Evolutionary conservation across 1,140 invertebrate species (phyloP).

Genomic region (Pseudachorutes palmiensis): DNA sequence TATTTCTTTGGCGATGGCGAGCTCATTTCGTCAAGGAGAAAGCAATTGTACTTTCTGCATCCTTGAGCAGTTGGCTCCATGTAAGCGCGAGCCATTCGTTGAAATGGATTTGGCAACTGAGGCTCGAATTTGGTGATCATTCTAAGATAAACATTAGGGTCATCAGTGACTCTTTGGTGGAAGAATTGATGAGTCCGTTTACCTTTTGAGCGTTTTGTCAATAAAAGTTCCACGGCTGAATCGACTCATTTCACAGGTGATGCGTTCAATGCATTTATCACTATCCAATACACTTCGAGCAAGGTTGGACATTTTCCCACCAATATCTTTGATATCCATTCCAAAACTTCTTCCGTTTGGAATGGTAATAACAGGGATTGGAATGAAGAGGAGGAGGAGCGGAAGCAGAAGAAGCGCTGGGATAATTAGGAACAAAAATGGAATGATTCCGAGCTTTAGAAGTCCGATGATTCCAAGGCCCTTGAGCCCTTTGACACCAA

Average conservation of each 20-base stretch:
- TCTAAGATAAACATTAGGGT: constrained; percentile 3
- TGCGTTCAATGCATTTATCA: constrained; percentile 35
- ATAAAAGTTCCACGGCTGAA: constrained; percentile 27
- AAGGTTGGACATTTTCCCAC: constrained; percentile 28
- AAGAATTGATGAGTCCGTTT: neutral
- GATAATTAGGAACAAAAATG: constrained; percentile 21
- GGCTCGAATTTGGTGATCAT: constrained; percentile 28
- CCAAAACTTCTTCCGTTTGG: constrained; percentile 15
- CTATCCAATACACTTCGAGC: constrained; percentile 31
- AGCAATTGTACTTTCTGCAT: constrained; percentile 31
- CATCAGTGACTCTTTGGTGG: no score
- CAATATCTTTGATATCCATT: constrained; percentile 26
- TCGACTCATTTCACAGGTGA: constrained; percentile 32
- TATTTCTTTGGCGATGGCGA: neutral
- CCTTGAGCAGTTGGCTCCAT: constrained; percentile 18
- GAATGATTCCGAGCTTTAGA: constrained; percentile 23
- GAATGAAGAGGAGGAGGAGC: constrained; percentile 29
- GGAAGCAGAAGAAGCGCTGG: constrained; percentile 29
- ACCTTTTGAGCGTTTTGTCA: constrained; percentile 31
- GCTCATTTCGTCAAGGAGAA: constrained; percentile 22
- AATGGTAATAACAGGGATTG: constrained; percentile 34
- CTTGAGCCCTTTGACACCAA: constrained; percentile 37
- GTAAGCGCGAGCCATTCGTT: constrained; percentile 31
- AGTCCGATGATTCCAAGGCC: constrained; percentile 25
- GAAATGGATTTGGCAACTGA: constrained; percentile 27